Conservation (phyloP, 64 coral and sea anemone genomes). For the Pachyseris speciosa region DNA sequence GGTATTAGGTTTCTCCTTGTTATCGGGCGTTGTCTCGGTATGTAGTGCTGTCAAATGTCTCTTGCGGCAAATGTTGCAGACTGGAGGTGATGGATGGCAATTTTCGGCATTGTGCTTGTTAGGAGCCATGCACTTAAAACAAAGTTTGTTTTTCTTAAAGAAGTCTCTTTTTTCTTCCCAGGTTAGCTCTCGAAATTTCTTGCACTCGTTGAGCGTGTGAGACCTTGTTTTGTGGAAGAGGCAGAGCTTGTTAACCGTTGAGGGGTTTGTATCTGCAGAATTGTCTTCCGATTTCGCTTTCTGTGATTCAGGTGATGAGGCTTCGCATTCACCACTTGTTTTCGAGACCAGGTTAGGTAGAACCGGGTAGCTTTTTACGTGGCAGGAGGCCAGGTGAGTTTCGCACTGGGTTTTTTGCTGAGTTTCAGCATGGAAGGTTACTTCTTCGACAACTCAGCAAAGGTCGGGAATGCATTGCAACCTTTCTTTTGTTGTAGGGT, state of each 20-base stretch:
- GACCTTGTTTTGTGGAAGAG: slow-evolving; percentile 50
- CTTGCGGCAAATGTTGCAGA: slow-evolving; percentile 58
- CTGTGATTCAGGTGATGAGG: background rate
- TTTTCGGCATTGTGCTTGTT: slow-evolving; percentile 32
- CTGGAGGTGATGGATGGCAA: slow-evolving; percentile 34
- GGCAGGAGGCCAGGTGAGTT: slow-evolving; percentile 37
- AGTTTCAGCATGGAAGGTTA: slow-evolving; percentile 64
- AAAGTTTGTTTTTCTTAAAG: slow-evolving; percentile 50
- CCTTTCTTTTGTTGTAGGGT: slow-evolving; percentile 47
- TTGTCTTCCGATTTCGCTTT: background rate
- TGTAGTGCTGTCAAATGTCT: slow-evolving; percentile 63
- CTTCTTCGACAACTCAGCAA: slow-evolving; percentile 56
- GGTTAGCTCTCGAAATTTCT: slow-evolving; percentile 66
- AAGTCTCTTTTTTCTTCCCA: slow-evolving; percentile 38
- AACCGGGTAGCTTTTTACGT: background rate
- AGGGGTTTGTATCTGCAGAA: too few relatives aligned
- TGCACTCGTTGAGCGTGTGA: slow-evolving; percentile 52
- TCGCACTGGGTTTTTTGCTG: too few relatives aligned
- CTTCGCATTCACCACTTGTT: background rate
- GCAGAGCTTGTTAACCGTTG: slow-evolving; percentile 68
- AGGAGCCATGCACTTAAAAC: slow-evolving; percentile 53
- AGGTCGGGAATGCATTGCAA: slow-evolving; percentile 45
- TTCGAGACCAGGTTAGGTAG: background rate
- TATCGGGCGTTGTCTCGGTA: background rate
- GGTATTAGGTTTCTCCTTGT: background rate